Evolutionary conservation across 2,113 vertebrate species (phyloP).

Genomic region (Neodontobutis hainanensis): DNA sequence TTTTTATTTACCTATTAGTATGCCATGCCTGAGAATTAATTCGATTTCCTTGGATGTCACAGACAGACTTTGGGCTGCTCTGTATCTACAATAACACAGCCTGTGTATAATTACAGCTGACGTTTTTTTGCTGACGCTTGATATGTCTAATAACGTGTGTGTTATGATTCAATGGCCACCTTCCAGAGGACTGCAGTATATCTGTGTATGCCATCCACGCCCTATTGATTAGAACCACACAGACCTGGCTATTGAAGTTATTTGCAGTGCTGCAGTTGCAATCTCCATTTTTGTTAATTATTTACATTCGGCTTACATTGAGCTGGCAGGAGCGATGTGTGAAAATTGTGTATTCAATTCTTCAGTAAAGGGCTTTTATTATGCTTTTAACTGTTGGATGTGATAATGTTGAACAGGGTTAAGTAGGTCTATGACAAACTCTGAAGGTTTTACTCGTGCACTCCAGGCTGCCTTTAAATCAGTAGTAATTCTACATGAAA

Average conservation of each 20-base stretch:
- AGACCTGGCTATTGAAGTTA: conserved; percentile 55
- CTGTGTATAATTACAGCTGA: conserved; percentile 35
- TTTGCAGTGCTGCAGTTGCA: conserved; percentile 69
- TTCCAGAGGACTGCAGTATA: conserved; percentile 44
- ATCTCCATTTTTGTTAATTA: conserved; percentile 73
- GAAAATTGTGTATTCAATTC: conserved; percentile 11
- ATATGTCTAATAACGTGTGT: conserved; percentile 60
- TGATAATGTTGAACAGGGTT: conserved; percentile 3
- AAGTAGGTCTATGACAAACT: conserved; percentile 18
- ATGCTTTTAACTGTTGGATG: background rate
- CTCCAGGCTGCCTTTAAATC: conserved; percentile 14
- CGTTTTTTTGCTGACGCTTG: conserved; percentile 59
- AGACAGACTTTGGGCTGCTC: conserved; percentile 15
- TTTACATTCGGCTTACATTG: conserved; percentile 75
- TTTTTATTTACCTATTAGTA: conserved; percentile 27
- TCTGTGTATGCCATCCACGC: conserved; percentile 39
- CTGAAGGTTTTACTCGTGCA: conserved; percentile 8
- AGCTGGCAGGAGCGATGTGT: conserved; percentile 47
- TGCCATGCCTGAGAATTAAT: conserved; percentile 24
- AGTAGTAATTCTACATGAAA: conserved; percentile 48
- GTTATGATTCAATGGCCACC: conserved; percentile 50
- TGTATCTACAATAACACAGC: conserved; percentile 51
- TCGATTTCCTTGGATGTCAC: conserved; percentile 38
- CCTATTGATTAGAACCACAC: conserved; percentile 66
- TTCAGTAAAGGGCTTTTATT: conserved; percentile 32